A percentile compares a stretch with the other conserved stretches of the same genome.
Evolutionary conservation across 2,888 invertebrate species (phyloP).

Genomic region (Agriopis leucophaearia): DNA sequence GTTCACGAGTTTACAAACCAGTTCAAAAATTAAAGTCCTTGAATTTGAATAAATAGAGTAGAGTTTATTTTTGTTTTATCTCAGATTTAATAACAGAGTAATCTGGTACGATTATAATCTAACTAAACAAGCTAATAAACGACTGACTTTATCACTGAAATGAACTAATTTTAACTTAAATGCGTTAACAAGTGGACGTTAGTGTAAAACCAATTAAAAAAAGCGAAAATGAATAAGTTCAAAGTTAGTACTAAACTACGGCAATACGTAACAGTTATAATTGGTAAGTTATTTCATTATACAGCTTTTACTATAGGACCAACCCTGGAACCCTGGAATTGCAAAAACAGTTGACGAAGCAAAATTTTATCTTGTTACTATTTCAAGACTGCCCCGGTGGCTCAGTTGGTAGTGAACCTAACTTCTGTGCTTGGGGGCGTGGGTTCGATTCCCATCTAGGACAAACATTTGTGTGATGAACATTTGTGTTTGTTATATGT

Average conservation of each 20-base stretch:
- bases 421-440: no score
- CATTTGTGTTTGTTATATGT: no score
- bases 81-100: neutral
- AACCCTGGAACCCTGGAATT: no score
- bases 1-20: no score
- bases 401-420: no score
- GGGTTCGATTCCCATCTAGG: no score
- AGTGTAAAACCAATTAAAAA: neutral
- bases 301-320: no score
- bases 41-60: neutral
- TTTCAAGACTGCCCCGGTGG: no score
- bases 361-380: no score
- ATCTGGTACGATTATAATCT: neutral
- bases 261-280: constrained; percentile 23
- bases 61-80: neutral
- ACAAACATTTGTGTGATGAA: no score
- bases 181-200: neutral
- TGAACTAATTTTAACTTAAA: neutral
- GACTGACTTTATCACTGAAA: neutral
- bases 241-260: constrained; percentile 16
- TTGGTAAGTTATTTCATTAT: constrained; percentile 18
- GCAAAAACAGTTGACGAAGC: no score
- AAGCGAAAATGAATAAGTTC: constrained; percentile 3
- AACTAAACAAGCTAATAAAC: neutral
- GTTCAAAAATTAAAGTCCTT: no score